Evolutionary conservation across 2,797 vertebrate species (phyloP), one percentile per base, ranked within the genome.

Genomic region (Sebastiscus tertius): DNA sequence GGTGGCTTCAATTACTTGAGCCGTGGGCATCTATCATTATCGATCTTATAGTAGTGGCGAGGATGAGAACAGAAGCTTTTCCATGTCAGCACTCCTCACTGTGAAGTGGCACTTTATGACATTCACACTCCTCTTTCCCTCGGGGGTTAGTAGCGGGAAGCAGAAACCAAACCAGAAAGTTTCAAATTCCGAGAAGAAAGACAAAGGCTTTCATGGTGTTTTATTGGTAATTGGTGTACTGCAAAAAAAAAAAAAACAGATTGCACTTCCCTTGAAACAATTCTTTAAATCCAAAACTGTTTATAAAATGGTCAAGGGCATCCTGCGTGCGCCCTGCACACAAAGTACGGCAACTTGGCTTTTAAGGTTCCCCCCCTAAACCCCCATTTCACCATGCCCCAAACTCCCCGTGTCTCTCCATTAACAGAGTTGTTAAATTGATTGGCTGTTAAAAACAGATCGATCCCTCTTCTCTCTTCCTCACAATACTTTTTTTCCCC

Each of bases 391-490:
- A 78, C 80, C 70, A 36, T 74, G 85, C 39, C 90, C 91, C 84
- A 84, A 88, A 94, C 92, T 81, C 81, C 31, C 91, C 12, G 76
- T 91, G 90, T 92, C 89, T 90, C 88, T 94, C 94, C 95, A 94
- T 95, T 95, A 94, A 92, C 91, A 85, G 89, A 92, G 87, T 90
- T 95, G 95, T 95, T 90, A 87, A 91, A 96, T 95, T 94, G 94
- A 95, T 94, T 89, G 91, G 88, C 88, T 92, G 88, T 91, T 94
- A 93, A 87, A 93, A 95, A 94, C 89, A 81, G 84, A 92, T 94
- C 93, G 80, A 95, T 94, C 46, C 67, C 59, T 71, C 81, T 77
- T 84, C 89, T 80, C 78, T 89, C 74, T 83, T 84, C 84, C 83
- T 87, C 84, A 76, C 87, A 77, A 76, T 83, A 77, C 77, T 63